A percentile compares a stretch with the other conserved stretches of the same genome.
These are phyloP conservation scores for Halocynthia aurantium DNA, from an alignment of 23 tunicate genomes.

Conservation along the genomic window DNA sequence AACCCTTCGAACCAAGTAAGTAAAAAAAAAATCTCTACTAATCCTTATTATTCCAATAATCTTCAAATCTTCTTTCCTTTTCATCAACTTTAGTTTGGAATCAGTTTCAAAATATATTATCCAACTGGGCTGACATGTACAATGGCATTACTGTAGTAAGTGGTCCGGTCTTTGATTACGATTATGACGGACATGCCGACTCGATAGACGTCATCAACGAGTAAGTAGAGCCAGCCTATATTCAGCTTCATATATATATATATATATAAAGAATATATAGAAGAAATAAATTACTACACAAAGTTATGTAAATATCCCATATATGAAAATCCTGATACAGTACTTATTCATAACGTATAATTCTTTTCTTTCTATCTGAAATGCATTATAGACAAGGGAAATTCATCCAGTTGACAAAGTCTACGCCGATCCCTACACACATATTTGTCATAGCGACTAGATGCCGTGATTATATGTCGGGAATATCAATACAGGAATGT, in stretches of 20 bases:
- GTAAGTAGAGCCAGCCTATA: constrained; percentile 22
- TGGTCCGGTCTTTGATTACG: constrained; percentile 78
- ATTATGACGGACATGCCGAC: constrained; percentile 68
- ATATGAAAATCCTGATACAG: no score
- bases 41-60: background rate
- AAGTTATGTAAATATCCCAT: background rate
- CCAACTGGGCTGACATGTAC: constrained; percentile 56
- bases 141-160: constrained; percentile 53
- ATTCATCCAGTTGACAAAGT: background rate
- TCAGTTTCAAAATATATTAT: constrained; percentile 41
- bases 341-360: no score
- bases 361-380: no score
- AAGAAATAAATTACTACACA: background rate
- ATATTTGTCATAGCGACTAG: constrained; percentile 43
- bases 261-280: no score
- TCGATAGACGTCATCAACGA: constrained; percentile 22
- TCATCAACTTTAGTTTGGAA: constrained; percentile 50
- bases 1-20: constrained; percentile 19
- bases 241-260: background rate
- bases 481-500: constrained; percentile 22
- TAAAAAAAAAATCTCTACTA: background rate
- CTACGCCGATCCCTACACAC: constrained; percentile 73
- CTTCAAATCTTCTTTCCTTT: background rate
- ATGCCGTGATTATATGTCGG: constrained; percentile 35
- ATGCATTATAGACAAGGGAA: background rate